Conservation (phyloP, 2,113 vertebrate species). For the Trogon melanurus region DNA sequence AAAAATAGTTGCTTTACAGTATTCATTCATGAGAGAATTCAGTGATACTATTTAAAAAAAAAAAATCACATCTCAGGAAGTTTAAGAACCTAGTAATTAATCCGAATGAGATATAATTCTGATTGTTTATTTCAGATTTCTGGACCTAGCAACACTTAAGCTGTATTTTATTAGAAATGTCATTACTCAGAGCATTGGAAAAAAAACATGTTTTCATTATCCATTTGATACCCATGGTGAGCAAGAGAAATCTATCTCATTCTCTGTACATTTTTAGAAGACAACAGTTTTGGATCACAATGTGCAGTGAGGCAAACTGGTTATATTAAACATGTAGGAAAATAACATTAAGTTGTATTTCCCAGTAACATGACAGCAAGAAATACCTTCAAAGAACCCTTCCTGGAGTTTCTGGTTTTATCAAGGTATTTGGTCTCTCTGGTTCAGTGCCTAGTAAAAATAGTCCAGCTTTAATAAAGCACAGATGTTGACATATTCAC, state of each 20-base stretch:
- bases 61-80: not conserved
- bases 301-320: slow-evolving; percentile 28
- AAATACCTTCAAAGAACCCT: slow-evolving; percentile 76
- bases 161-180: not conserved
- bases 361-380: slow-evolving; percentile 73
- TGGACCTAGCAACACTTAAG: not conserved
- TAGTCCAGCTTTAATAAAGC: slow-evolving; percentile 79
- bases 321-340: slow-evolving; percentile 63
- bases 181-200: not conserved
- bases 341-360: slow-evolving; percentile 66
- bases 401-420: slow-evolving; percentile 81
- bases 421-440: slow-evolving; percentile 81
- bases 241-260: not conserved
- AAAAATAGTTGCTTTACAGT: not conserved
- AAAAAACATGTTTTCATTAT: not conserved
- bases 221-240: not conserved
- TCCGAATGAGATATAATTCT: not conserved
- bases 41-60: not conserved
- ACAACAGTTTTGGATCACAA: not conserved
- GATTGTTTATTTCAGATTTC: not conserved
- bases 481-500: slow-evolving; percentile 80
- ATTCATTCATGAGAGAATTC: not conserved
- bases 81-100: not conserved
- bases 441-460: slow-evolving; percentile 81
- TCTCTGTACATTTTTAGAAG: not conserved